Conservation (phyloP, 2,888 invertebrate species). For the Lasioglossum calceatum region DNA sequence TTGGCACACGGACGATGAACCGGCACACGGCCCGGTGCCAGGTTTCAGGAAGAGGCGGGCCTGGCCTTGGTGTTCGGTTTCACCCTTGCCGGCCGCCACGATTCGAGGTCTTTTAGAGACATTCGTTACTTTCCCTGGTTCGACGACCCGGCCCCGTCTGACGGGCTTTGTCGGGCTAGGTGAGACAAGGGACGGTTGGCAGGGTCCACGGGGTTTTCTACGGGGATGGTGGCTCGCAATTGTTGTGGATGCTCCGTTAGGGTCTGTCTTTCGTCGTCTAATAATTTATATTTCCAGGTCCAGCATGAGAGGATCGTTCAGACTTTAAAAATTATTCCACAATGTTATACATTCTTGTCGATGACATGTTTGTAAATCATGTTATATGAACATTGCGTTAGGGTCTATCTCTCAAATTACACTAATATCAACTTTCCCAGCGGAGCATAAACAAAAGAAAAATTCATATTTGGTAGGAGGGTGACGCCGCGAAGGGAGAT, state of each 20-base stretch:
- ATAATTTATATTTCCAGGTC: too few relatives aligned
- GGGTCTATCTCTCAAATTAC: too few relatives aligned
- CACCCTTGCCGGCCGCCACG: neutral
- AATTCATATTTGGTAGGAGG: neutral
- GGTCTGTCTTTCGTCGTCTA: too few relatives aligned
- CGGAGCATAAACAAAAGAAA: neutral
- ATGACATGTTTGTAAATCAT: too few relatives aligned
- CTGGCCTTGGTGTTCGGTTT: constrained; percentile 5
- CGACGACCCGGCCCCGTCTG: neutral
- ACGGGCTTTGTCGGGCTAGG: neutral
- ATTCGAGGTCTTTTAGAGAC: neutral
- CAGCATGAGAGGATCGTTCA: too few relatives aligned
- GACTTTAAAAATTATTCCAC: too few relatives aligned
- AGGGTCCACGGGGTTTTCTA: neutral
- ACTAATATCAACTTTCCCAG: neutral
- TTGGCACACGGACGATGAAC: constrained; percentile 44
- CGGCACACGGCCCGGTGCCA: constrained; percentile 37
- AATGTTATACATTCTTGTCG: too few relatives aligned
- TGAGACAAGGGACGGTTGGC: neutral
- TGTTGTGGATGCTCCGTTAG: too few relatives aligned
- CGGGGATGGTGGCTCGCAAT: neutral
- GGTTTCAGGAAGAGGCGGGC: constrained; percentile 41
- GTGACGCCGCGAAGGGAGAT: neutral
- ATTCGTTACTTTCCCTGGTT: constrained; percentile 4
- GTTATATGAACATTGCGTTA: too few relatives aligned